A percentile compares a stretch with the other conserved stretches of the same genome.
These are phyloP conservation scores for Caenorhabditis briggsae DNA, from an alignment of 1,140 invertebrate species.

Conservation along the genomic window DNA sequence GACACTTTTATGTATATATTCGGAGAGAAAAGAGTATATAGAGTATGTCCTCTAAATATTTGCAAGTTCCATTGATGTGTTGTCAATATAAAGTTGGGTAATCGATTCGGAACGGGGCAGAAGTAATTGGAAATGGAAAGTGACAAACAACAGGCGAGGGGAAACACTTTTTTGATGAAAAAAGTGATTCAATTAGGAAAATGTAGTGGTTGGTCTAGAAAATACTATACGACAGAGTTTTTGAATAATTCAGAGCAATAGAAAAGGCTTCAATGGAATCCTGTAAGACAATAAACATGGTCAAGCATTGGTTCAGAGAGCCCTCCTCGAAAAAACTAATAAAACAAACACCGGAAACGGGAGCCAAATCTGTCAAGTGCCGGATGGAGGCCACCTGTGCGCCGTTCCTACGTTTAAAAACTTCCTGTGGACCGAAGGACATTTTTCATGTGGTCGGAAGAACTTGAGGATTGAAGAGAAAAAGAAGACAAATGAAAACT, in stretches of 20 bases:
- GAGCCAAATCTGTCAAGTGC: constrained; percentile 54
- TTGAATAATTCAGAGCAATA: constrained; percentile 17
- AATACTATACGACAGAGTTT: not conserved
- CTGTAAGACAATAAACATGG: not conserved
- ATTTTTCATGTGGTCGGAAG: not conserved
- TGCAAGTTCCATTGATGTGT: constrained; percentile 41
- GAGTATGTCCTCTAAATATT: constrained; percentile 51
- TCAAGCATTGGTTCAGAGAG: constrained; percentile 28
- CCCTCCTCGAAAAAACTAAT: not conserved
- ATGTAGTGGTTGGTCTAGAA: too few species aligned
- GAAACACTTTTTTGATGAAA: not conserved
- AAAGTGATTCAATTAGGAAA: not conserved
- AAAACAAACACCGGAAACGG: constrained; percentile 41
- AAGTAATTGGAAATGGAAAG: constrained; percentile 11
- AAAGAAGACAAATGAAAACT: constrained; percentile 28
- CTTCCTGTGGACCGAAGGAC: constrained; percentile 4
- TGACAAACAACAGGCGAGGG: not conserved
- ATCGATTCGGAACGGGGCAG: constrained; percentile 26
- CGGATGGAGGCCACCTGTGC: constrained; percentile 36
- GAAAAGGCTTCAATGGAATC: not conserved
- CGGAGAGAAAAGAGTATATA: constrained; percentile 37
- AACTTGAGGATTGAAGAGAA: not conserved
- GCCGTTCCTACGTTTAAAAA: not conserved
- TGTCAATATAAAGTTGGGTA: constrained; percentile 43
- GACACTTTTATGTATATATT: constrained; percentile 54